phyloP scores from a whole-genome alignment of 1,140 invertebrate genomes.

The Lasioglossum albipes region DNA sequence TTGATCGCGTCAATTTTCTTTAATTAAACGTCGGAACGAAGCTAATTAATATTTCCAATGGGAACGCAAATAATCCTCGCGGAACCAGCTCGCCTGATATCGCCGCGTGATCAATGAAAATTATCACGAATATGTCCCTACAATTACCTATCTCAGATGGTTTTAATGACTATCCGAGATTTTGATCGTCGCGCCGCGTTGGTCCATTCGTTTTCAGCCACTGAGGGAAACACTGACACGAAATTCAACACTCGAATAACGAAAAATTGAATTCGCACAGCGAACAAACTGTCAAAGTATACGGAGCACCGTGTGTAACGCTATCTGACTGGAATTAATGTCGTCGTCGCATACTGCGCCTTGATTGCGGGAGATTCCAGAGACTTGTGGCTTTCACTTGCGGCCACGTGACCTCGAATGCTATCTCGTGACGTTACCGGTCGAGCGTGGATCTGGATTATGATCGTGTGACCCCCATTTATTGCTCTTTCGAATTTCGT shows the following conservation, averaged over 20 bases:
- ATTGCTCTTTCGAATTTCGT: background rate
- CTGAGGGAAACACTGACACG: background rate
- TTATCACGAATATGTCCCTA: background rate
- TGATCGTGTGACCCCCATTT: background rate
- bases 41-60: no score
- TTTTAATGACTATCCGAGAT: background rate
- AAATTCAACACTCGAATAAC: background rate
- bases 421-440: constrained; percentile 48
- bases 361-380: constrained; percentile 41
- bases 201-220: background rate
- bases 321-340: constrained; percentile 13
- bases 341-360: constrained; percentile 30
- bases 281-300: background rate
- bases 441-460: constrained; percentile 15
- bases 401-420: constrained; percentile 51
- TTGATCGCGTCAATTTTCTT: no score
- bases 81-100: background rate
- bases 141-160: background rate
- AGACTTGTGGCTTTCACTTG: constrained; percentile 59
- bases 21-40: no score
- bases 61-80: no score
- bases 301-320: background rate
- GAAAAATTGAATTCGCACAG: no score
- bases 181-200: no score
- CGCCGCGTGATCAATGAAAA: background rate